Evolutionary conservation across 2,113 vertebrate genomes (phyloP).

Genomic region (zebrafish (Danio rerio)): DNA sequence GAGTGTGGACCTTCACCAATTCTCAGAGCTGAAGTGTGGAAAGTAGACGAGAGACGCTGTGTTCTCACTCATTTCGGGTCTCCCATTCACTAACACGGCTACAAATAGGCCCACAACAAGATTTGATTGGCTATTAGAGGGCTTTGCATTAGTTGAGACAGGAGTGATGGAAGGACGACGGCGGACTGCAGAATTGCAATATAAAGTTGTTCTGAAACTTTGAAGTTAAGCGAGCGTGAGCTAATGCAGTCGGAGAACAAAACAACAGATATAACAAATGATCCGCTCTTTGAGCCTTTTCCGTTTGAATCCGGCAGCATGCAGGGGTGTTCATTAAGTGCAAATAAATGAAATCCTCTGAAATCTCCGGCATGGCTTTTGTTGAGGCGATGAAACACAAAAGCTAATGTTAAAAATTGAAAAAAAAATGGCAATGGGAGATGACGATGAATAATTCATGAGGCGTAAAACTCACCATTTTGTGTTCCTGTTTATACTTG

Average conservation of each 20-base stretch:
- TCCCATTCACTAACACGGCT: slow-evolving; percentile 65
- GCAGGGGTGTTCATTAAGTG: slow-evolving; percentile 28
- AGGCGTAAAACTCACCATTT: slow-evolving; percentile 32
- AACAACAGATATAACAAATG: slow-evolving; percentile 35
- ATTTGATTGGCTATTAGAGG: slow-evolving; percentile 19
- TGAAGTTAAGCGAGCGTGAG: slow-evolving; percentile 28
- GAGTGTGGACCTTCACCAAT: slow-evolving; percentile 46
- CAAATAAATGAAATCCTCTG: slow-evolving; percentile 41
- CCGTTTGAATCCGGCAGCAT: slow-evolving; percentile 10
- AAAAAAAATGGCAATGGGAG: slow-evolving; percentile 1
- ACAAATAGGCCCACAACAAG: slow-evolving; percentile 57
- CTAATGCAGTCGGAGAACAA: slow-evolving; percentile 14
- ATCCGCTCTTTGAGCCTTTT: slow-evolving; percentile 12
- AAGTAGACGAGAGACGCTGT: slow-evolving; percentile 45
- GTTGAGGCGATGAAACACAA: slow-evolving; percentile 26
- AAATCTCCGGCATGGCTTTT: background rate
- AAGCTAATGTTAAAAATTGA: slow-evolving; percentile 28
- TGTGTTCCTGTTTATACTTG: slow-evolving; percentile 32
- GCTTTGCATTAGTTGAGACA: background rate
- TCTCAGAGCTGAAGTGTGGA: slow-evolving; percentile 65
- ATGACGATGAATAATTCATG: slow-evolving; percentile 36
- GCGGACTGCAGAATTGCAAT: background rate
- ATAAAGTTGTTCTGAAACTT: background rate
- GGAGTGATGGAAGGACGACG: background rate
- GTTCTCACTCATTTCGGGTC: slow-evolving; percentile 57